phyloP scores from a whole-genome alignment of 2,888 invertebrate species.

The Salpingus planirostris region DNA sequence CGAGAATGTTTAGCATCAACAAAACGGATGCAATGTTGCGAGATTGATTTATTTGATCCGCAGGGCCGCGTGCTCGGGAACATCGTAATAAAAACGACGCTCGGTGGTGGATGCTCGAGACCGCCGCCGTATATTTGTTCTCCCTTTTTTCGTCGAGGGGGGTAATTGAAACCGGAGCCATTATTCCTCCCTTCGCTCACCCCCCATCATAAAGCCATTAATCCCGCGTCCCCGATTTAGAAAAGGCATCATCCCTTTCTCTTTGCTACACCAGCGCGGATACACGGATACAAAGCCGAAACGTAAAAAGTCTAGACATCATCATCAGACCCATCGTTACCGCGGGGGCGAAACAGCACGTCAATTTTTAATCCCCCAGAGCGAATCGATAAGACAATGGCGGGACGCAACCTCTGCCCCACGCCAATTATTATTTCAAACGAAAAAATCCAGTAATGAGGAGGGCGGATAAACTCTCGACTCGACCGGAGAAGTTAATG shows the following conservation, averaged over 20 bases:
- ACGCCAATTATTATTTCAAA: too few relatives aligned
- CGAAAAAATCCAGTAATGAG: too few relatives aligned
- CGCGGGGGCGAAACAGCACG: too few relatives aligned
- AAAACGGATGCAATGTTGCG: conserved; percentile 17
- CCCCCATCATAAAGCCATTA: conserved; percentile 18
- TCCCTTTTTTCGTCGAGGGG: conserved; percentile 3
- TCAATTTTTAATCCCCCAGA: too few relatives aligned
- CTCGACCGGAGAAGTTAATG: too few relatives aligned
- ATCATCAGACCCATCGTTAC: too few relatives aligned
- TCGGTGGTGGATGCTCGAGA: too few relatives aligned
- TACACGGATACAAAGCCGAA: too few relatives aligned
- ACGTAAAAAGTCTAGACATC: background rate
- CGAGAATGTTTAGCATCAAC: conserved; percentile 17
- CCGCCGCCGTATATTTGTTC: background rate
- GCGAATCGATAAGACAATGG: too few relatives aligned
- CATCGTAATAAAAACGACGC: conserved; percentile 15
- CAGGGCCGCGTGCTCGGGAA: conserved; percentile 18
- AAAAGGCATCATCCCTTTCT: background rate
- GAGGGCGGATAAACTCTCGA: too few relatives aligned
- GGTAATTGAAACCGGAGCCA: conserved; percentile 19
- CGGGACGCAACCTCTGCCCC: too few relatives aligned
- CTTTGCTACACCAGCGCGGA: background rate
- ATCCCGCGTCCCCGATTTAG: conserved; percentile 14
- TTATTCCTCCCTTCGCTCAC: conserved; percentile 10
- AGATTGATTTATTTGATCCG: conserved; percentile 17